Evolutionary conservation across 2,797 vertebrate genomes (phyloP), one percentile per base, ranked within the genome.

Genomic region (Psittacula echo): DNA sequence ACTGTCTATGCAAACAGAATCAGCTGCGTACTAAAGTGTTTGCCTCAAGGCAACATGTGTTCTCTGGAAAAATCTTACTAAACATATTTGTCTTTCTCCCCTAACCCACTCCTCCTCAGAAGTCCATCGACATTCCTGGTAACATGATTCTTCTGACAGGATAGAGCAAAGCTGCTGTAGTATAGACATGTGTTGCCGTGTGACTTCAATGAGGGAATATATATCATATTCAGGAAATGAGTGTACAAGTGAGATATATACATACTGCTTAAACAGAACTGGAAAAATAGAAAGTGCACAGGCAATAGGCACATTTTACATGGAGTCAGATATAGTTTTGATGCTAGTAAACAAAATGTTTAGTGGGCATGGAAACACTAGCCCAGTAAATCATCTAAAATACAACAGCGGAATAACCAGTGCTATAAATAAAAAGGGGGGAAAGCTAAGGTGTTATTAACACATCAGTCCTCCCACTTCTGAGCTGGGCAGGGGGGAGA

Each of bases 91-190:
- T 74, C 73, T 95, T 96, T 87, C 41, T 76, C 29, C 62, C 41
- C 48, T 72, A 89, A 51, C 90, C 74, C 30, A 70, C 74, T 94
- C 82, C 78, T 80, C 86, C 85, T 94, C 68, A 82, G 68, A 73
- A 89, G 53, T 58, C 54, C 78, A 73, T 54, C 8, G 1, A 61
- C 85, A 89, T 96, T 96, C 93, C 87, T 90, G 83, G 96, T 97
- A 98, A 97, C 92, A 75, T 64, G 96, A 97, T 79, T 93, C 95
- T 94, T 88, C 77, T 93, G 96, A 81, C 54, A 37, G 90, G 82
- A 61, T 19, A 92, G 61, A 96, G 91, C 73, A 94, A 91, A 91
- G 72, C 92, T 41, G n/a, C 51, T 82, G 29, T 65, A 32, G n/a
- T 30, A 10, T 42, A 45, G 81, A 53, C 61, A 56, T 94, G 78